Conservation (phyloP, 2,888 invertebrate genomes). For the Drosophila antonietae region DNA sequence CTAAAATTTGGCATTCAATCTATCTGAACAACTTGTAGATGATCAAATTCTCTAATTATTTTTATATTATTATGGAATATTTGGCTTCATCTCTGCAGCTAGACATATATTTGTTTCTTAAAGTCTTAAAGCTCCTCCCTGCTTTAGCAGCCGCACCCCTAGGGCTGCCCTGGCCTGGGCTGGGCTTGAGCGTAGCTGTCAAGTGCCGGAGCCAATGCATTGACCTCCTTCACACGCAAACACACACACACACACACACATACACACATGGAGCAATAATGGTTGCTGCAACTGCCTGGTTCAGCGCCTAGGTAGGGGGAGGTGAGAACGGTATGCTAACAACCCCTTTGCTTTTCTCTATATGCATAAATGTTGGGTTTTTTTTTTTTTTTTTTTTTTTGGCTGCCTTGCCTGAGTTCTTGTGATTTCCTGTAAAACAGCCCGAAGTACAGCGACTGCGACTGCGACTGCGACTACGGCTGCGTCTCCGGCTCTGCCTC, state of each 20-base stretch:
- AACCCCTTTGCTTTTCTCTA: constrained; percentile 44
- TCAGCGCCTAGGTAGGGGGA: not conserved
- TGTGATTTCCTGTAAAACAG: constrained; percentile 73
- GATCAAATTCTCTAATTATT: not conserved
- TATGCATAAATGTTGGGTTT: not conserved
- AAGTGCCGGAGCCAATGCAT: constrained; percentile 67
- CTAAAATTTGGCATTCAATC: not conserved
- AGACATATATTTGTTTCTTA: not conserved
- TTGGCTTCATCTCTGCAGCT: not conserved
- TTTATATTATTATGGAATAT: not conserved
- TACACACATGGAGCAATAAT: constrained; percentile 70
- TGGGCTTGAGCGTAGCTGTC: constrained; percentile 45
- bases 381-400: not conserved
- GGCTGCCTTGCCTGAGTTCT: constrained; percentile 45
- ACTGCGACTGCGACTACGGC: constrained; percentile 3
- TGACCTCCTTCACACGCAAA: constrained; percentile 69
- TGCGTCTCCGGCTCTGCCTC: constrained; percentile 38
- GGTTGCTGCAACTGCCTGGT: constrained; percentile 48
- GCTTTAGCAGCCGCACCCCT: constrained; percentile 14
- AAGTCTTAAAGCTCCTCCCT: constrained; percentile 27
- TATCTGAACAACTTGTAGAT: not conserved
- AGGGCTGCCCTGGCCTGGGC: not conserved
- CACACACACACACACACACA: constrained; percentile 35
- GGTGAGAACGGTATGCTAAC: constrained; percentile 17
- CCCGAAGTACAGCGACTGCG: constrained; percentile 32